Evolutionary conservation across 2,888 invertebrate genomes (phyloP).

Genomic region (Napeogenes sylphis): DNA sequence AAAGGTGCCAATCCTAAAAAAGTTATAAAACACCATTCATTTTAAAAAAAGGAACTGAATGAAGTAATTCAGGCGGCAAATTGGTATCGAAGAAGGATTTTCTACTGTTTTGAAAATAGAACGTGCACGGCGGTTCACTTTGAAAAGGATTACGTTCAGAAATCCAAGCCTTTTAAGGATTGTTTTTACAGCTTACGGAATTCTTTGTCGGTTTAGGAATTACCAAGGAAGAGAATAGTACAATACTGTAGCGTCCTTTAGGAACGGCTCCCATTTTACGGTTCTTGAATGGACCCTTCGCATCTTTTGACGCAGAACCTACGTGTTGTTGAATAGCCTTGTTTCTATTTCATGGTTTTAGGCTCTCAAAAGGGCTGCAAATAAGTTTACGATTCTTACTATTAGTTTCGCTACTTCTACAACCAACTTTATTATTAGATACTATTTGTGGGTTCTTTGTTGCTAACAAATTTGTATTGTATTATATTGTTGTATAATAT

Average conservation of each 20-base stretch:
- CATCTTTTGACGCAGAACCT: constrained; percentile 56
- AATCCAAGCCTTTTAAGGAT: constrained; percentile 54
- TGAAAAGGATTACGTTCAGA: constrained; percentile 67
- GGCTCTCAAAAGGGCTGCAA: constrained; percentile 53
- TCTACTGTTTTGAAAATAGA: constrained; percentile 75
- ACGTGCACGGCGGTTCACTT: constrained; percentile 58
- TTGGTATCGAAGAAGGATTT: constrained; percentile 72
- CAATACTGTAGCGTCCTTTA: constrained; percentile 43
- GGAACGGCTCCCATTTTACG: constrained; percentile 56
- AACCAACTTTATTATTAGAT: constrained; percentile 26
- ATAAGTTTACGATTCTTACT: constrained; percentile 36
- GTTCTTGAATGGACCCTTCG: constrained; percentile 52
- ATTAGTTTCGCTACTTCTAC: constrained; percentile 39
- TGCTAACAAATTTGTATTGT: no score
- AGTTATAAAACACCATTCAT: constrained; percentile 52
- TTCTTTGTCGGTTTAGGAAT: constrained; percentile 71
- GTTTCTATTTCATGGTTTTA: constrained; percentile 67
- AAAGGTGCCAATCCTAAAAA: constrained; percentile 43
- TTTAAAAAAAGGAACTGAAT: constrained; percentile 51
- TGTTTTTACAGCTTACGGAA: constrained; percentile 74
- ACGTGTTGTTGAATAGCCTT: constrained; percentile 64
- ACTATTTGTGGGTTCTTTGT: constrained; percentile 15
- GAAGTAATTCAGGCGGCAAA: constrained; percentile 70
- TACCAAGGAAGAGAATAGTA: constrained; percentile 46
- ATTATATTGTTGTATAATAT: no score